Percentiles rank a stretch among this genome's conserved stretches.
Evolutionary conservation across 2,797 vertebrate species (phyloP).

Genomic region (Rhabdomys pumilio): DNA sequence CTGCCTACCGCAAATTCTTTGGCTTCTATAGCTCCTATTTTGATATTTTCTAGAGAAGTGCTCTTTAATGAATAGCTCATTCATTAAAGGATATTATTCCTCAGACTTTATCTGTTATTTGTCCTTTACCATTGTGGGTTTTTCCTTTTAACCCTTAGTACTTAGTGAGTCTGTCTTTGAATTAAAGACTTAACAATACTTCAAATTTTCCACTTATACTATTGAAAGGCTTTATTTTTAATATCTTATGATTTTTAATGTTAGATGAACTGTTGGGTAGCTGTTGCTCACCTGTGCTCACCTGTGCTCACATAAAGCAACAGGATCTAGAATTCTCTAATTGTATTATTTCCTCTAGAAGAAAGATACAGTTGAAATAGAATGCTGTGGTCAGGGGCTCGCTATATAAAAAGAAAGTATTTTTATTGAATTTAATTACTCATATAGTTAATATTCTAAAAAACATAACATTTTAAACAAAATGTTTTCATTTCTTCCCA

Average conservation of each 20-base stretch:
- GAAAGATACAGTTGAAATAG: not conserved
- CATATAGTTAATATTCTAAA: slow-evolving; percentile 43
- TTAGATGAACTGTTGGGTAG: slow-evolving; percentile 50
- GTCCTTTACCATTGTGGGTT: slow-evolving; percentile 20
- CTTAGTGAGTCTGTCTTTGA: slow-evolving; percentile 55
- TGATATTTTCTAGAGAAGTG: slow-evolving; percentile 54
- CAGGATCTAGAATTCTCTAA: not conserved
- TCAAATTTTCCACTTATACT: slow-evolving; percentile 3
- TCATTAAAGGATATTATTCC: slow-evolving; percentile 45
- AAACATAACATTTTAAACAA: not conserved
- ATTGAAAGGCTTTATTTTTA: slow-evolving; percentile 28
- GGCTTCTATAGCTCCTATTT: slow-evolving; percentile 31
- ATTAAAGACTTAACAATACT: slow-evolving; percentile 55
- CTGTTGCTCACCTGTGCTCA: slow-evolving; percentile 40
- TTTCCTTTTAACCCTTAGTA: slow-evolving; percentile 54
- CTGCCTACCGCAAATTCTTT: slow-evolving; percentile 5
- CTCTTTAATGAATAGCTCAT: slow-evolving; percentile 53
- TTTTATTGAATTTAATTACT: slow-evolving; percentile 29
- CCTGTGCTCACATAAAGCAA: not conserved
- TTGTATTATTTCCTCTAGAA: slow-evolving; percentile 34
- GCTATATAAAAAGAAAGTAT: slow-evolving; percentile 56
- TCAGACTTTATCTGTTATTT: slow-evolving; percentile 40
- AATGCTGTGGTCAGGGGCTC: slow-evolving; percentile 13
- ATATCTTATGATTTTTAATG: not conserved
- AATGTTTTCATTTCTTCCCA: slow-evolving; percentile 55